Evolutionary conservation across 1,140 invertebrate species (phyloP).

Genomic region (Bombus terrestris): DNA sequence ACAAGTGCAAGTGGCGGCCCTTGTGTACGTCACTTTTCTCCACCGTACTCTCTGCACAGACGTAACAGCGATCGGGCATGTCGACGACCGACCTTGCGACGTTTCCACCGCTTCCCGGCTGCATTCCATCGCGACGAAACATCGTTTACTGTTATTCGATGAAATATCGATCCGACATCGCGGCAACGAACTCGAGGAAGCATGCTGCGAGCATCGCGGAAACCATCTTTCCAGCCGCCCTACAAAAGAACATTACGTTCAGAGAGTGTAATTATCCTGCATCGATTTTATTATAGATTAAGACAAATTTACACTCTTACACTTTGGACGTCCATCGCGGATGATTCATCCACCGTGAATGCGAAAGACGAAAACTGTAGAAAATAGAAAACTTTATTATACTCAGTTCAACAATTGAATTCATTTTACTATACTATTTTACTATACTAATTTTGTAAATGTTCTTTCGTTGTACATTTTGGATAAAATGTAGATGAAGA

Average conservation of each 20-base stretch:
- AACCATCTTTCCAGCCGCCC: background rate
- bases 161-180: constrained; percentile 25
- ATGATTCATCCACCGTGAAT: background rate
- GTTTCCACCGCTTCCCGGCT: constrained; percentile 42
- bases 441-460: too few relatives aligned
- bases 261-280: background rate
- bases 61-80: constrained; percentile 29
- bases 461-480: too few relatives aligned
- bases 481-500: too few relatives aligned
- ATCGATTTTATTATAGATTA: constrained; percentile 19
- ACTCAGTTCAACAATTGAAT: background rate
- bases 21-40: constrained; percentile 27
- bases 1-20: constrained; percentile 14
- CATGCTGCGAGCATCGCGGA: background rate
- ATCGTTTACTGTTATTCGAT: constrained; percentile 26
- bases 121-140: constrained; percentile 27
- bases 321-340: background rate
- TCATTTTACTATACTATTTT: background rate
- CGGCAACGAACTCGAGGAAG: background rate
- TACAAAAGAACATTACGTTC: background rate
- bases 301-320: background rate
- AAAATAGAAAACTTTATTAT: background rate
- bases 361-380: background rate
- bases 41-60: background rate
- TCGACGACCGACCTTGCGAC: constrained; percentile 68